Percentiles rank a stretch among this genome's conserved stretches.
Conservation (phyloP, 2,888 invertebrate genomes). For the Drosophila tripunctata region DNA sequence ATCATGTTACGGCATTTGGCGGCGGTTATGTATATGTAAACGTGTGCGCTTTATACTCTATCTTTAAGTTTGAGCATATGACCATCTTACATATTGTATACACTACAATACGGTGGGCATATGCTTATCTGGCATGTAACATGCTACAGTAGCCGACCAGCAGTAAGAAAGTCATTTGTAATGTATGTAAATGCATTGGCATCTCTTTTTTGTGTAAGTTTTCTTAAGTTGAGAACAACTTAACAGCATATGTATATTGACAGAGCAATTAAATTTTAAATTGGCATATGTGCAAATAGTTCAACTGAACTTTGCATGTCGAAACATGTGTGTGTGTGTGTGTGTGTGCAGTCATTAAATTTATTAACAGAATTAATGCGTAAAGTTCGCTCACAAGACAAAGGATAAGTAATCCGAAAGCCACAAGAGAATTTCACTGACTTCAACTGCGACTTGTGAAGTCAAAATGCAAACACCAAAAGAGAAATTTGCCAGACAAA, state of each 20-base stretch:
- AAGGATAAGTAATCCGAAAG: slow-evolving; percentile 32
- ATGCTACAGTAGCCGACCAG: slow-evolving; percentile 2
- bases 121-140: too few species aligned
- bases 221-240: slow-evolving; percentile 21
- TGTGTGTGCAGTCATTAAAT: slow-evolving; percentile 70
- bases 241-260: slow-evolving; percentile 58
- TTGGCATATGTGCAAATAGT: slow-evolving; percentile 62
- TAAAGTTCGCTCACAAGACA: slow-evolving; percentile 54
- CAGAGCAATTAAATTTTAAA: slow-evolving; percentile 75
- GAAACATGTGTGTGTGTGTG: slow-evolving; percentile 35
- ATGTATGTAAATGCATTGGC: slow-evolving; percentile 58
- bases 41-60: too few species aligned
- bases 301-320: slow-evolving; percentile 47
- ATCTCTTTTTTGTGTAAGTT: slow-evolving; percentile 22
- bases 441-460: slow-evolving; percentile 18
- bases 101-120: too few species aligned
- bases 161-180: slow-evolving; percentile 49
- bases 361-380: slow-evolving; percentile 77
- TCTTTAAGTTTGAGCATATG: too few species aligned
- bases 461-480: slow-evolving; percentile 60
- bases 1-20: too few species aligned
- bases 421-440: slow-evolving; percentile 46
- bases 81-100: too few species aligned
- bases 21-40: too few species aligned
- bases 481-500: slow-evolving; percentile 42